A percentile compares a stretch with the other conserved stretches of the same genome.
These are phyloP conservation scores for Thereuonema tuberculata DNA, from an alignment of 1,140 invertebrate genomes.

Conservation along the genomic window DNA sequence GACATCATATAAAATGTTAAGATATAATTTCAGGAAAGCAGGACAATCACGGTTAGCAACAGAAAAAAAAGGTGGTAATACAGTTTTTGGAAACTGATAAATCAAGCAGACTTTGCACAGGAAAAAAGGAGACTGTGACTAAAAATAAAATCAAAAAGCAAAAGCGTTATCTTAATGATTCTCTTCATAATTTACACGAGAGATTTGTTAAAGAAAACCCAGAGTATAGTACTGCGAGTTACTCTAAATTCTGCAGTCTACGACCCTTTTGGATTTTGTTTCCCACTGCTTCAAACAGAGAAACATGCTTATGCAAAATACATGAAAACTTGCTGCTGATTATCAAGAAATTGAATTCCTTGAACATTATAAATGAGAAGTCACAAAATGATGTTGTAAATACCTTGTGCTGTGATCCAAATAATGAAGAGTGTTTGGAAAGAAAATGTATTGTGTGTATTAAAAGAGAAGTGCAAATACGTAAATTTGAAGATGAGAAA, in stretches of 20 bases:
- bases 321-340: not conserved
- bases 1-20: too few relatives aligned
- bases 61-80: too few relatives aligned
- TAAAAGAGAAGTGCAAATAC: not conserved
- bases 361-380: not conserved
- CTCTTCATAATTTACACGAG: not conserved
- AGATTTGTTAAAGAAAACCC: not conserved
- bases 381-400: not conserved
- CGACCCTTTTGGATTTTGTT: not conserved
- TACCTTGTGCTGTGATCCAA: not conserved
- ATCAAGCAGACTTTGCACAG: too few relatives aligned
- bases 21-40: too few relatives aligned
- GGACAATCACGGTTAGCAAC: too few relatives aligned
- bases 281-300: too few relatives aligned
- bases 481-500: not conserved
- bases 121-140: not conserved
- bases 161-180: not conserved
- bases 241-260: not conserved
- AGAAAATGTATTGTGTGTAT: not conserved
- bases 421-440: not conserved
- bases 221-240: not conserved
- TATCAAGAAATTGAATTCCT: conserved; percentile 21
- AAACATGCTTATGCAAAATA: not conserved
- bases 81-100: too few relatives aligned
- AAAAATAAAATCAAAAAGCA: too few relatives aligned